Evolutionary conservation across 2,113 vertebrate genomes (phyloP), one percentile per base, ranked within the genome.

Genomic region (Spermophilus dauricus): DNA sequence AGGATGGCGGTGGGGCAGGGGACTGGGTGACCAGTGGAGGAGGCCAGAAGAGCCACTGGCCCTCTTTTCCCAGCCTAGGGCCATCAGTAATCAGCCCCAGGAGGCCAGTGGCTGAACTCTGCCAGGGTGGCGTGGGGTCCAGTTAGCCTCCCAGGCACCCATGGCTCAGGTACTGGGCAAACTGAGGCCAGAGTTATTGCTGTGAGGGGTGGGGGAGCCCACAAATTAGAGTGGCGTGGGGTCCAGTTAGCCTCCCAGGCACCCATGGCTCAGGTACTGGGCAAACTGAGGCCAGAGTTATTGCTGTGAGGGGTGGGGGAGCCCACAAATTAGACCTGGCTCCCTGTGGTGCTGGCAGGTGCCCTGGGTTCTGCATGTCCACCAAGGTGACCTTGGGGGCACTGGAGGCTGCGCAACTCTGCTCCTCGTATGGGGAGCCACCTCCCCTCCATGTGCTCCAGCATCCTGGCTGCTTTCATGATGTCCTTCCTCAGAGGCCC

Each of bases 1-100:
- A 26, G 70, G 84, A 42, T 72, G 34, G 56, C 14, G 17, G 42
- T 37, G 20, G 11, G 45, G 32, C 9, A 32, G 39, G 42, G 56
- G 4, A 1, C 30, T 70, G n/a, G 34, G 53, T 20, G 58, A 24
- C 13, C 4, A 34, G 32, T 53, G 24, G 42, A 58, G 32, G 26
- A 88, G 48, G 26, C 4, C 34, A 8, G 37, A 42, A 16, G 30
- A 58, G 58, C 30, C 1, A 0, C 17, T 1, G 39, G 67, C 32
- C 42, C 32, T 56, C 4, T 37, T 7, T 37, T 5, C 53, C 56
- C n/a, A 7, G 84, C 48, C 77, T n/a, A 18, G 2, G 13, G 14
- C 11, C 30, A 6, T 1, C 9, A 9, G 30, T 1, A 12, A 48
- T 76, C 30, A 82, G 84, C 26, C 86, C 34, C 1, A 17, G 1